These are phyloP conservation scores for Todiramphus saurophagus DNA, from an alignment of 2,113 vertebrate species.

Conservation along the genomic window DNA sequence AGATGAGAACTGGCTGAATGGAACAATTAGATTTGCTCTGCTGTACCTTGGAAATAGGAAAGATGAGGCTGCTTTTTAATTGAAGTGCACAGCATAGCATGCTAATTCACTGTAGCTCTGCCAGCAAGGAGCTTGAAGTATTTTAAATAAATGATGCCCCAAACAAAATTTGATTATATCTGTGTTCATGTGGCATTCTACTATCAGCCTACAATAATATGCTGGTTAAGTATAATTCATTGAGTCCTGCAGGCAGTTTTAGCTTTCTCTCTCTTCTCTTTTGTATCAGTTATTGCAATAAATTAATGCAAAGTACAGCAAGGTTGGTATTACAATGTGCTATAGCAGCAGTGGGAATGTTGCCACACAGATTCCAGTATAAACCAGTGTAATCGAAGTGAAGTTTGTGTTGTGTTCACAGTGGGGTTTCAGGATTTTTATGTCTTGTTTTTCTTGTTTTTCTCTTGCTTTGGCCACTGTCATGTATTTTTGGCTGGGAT, in stretches of 20 bases:
- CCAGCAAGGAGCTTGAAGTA: slow-evolving; percentile 62
- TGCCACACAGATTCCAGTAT: not conserved
- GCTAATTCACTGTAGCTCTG: slow-evolving; percentile 49
- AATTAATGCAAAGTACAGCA: not conserved
- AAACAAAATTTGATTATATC: slow-evolving; percentile 64
- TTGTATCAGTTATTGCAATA: not conserved
- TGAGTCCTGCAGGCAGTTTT: slow-evolving; percentile 49
- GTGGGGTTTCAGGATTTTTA: not conserved
- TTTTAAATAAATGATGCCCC: slow-evolving; percentile 62
- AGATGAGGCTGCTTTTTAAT: slow-evolving; percentile 59
- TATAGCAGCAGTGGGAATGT: not conserved
- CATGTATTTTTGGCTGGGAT: not conserved
- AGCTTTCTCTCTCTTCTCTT: not conserved
- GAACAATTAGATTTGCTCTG: slow-evolving; percentile 57
- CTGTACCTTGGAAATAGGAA: slow-evolving; percentile 54
- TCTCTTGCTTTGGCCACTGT: not conserved
- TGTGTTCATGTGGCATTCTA: slow-evolving; percentile 43
- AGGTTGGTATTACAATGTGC: not conserved
- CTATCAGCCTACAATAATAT: slow-evolving; percentile 45
- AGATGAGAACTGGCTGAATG: slow-evolving; percentile 37
- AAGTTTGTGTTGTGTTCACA: accelerated
- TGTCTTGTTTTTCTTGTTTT: accelerated
- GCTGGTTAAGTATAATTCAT: slow-evolving; percentile 57
- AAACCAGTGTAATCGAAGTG: not conserved
- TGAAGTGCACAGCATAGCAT: slow-evolving; percentile 47